Evolutionary conservation across 35 echinoderm and acorn worm species (phyloP).

Genomic region (Lytechinus variegatus): DNA sequence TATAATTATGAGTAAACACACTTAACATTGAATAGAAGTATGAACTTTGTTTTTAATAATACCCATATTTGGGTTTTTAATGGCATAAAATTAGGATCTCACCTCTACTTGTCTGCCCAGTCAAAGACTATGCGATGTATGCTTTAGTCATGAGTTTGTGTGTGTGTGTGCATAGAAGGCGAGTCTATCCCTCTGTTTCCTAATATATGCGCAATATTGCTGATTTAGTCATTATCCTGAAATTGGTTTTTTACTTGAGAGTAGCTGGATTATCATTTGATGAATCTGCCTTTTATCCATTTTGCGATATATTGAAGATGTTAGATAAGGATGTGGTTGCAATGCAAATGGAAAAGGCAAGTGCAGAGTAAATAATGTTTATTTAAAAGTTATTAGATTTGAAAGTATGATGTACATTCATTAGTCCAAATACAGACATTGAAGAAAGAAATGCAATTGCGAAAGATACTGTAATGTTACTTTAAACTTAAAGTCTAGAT

Average conservation of each 20-base stretch:
- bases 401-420: not conserved
- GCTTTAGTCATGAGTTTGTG: constrained; percentile 26
- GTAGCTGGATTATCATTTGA: not conserved
- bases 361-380: not conserved
- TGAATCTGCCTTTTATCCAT: constrained; percentile 7
- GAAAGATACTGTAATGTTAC: too few species aligned
- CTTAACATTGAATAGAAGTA: not conserved
- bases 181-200: not conserved
- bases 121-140: not conserved
- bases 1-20: not conserved
- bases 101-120: not conserved
- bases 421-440: not conserved
- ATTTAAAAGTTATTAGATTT: too few species aligned
- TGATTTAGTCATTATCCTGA: constrained; percentile 43
- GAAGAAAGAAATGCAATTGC: not conserved
- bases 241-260: constrained; percentile 1
- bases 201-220: constrained; percentile 38
- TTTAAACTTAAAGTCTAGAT: too few species aligned
- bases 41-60: not conserved
- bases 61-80: not conserved
- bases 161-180: constrained; percentile 14
- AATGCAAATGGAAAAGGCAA: not conserved
- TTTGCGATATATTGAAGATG: constrained; percentile 4
- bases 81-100: not conserved
- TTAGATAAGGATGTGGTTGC: not conserved